These are phyloP conservation scores for Sebastes glaucus DNA, from an alignment of 2,797 vertebrate species.

Conservation along the genomic window DNA sequence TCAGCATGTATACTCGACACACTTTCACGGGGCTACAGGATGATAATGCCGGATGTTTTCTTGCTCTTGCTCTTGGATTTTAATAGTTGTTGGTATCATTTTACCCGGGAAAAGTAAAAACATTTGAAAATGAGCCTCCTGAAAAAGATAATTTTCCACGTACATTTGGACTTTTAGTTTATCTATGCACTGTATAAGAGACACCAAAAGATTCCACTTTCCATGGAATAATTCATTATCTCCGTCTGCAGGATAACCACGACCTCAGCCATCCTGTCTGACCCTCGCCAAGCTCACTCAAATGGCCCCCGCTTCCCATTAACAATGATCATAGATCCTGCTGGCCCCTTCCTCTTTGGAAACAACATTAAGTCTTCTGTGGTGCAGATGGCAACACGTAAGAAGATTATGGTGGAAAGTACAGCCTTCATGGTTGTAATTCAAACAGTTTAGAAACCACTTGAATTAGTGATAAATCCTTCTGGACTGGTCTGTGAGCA, in stretches of 20 bases:
- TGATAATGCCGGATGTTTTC: background rate
- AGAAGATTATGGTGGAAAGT: conserved; percentile 81
- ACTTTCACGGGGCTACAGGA: background rate
- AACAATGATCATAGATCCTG: conserved; percentile 58
- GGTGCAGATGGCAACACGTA: conserved; percentile 73
- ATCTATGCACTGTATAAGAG: background rate
- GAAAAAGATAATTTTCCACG: background rate
- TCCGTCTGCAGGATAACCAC: conserved; percentile 25
- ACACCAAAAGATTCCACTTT: background rate
- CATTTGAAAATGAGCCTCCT: background rate
- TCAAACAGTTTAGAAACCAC: conserved; percentile 92
- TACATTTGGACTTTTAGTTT: background rate
- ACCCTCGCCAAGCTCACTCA: conserved; percentile 43
- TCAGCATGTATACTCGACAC: background rate
- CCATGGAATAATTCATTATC: conserved; percentile 39
- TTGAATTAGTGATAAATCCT: conserved; percentile 93
- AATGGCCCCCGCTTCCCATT: conserved; percentile 41
- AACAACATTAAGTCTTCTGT: conserved; percentile 59
- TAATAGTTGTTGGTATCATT: background rate
- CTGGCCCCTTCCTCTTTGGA: conserved; percentile 60
- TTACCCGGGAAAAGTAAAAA: background rate
- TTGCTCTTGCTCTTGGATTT: background rate
- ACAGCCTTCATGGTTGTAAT: conserved; percentile 85
- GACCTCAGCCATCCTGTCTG: conserved; percentile 23
- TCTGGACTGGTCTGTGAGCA: conserved; percentile 88